These are phyloP conservation scores for Philonicus albiceps DNA, from an alignment of 2,888 invertebrate genomes.

Conservation along the genomic window DNA sequence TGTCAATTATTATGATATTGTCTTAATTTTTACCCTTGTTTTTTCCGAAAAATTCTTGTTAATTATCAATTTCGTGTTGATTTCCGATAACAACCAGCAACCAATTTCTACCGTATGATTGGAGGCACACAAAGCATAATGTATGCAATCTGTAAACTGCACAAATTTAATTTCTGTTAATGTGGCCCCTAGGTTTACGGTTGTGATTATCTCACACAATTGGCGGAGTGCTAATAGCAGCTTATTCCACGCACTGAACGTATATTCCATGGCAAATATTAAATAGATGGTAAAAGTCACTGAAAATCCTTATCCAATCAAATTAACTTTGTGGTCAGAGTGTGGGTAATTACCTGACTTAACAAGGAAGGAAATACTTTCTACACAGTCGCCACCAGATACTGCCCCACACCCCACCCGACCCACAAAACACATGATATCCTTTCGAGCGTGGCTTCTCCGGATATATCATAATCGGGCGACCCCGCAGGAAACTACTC, in stretches of 20 bases:
- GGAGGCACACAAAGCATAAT: background rate
- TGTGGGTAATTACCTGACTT: background rate
- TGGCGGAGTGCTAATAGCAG: background rate
- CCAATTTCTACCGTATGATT: background rate
- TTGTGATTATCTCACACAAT: background rate
- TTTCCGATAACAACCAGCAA: background rate
- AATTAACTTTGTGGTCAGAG: background rate
- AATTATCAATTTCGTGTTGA: background rate
- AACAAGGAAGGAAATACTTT: conserved; percentile 15
- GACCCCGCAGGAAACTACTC: background rate
- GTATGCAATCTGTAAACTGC: background rate
- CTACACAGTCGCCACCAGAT: background rate
- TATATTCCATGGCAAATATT: conserved; percentile 2
- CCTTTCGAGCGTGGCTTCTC: background rate
- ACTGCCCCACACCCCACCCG: background rate
- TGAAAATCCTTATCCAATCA: conserved; percentile 7
- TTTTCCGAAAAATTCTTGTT: background rate
- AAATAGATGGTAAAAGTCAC: background rate
- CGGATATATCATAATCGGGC: conserved; percentile 5
- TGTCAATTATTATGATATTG: background rate
- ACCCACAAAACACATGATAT: background rate
- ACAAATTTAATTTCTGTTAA: background rate
- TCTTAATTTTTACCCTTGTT: background rate
- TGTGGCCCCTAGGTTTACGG: background rate
- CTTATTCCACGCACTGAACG: background rate